Evolutionary conservation across 2,797 vertebrate species (phyloP), one percentile per base, ranked within the genome.

Genomic region (Pangasius macronema): DNA sequence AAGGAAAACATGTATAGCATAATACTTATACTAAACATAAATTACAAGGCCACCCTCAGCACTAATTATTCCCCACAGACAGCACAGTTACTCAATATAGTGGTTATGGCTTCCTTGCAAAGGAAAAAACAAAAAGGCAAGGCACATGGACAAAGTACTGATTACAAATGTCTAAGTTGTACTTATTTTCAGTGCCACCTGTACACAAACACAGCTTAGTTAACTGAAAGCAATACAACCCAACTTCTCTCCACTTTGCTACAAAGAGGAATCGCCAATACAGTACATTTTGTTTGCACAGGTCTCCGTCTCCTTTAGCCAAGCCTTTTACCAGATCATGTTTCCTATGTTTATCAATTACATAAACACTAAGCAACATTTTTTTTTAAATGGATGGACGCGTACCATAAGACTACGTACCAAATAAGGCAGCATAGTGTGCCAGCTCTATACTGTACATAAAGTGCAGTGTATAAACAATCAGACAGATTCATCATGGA

Each of bases 71-170:
- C 14, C 27, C 68, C 51, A 79, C 6, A 59, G 70, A 70, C 55
- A n/a, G 70, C 30, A 88, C n/a, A 86, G 24, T 36, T 85, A 84
- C 70, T 87, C 83, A 88, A 91, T 85, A 92, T 90, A 94, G 94
- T 94, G 93, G 92, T 94, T 91, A 91, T 90, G 89, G 87, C 83
- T 93, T 93, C 89, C 89, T 94, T 85, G 16, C 39, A 85, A 79
- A 49, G 59, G 86, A 68, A 55, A 24, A 2, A 27, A 9, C 8
- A 13, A 30, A 14, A 39, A 70, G 53, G n/a, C 33, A 85, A 82
- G 81, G 86, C 46, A 39, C 65, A 91, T 80, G 5, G 81, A 46
- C 11, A 73, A 39, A 85, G 79, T 85, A 85, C 83, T 59, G 65
- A 73, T 55, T 22, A 51, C 72, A 67, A 39, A 13, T 27, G 16